phyloP scores from a whole-genome alignment of 2,888 invertebrate species.

The Proisotoma minuta region DNA sequence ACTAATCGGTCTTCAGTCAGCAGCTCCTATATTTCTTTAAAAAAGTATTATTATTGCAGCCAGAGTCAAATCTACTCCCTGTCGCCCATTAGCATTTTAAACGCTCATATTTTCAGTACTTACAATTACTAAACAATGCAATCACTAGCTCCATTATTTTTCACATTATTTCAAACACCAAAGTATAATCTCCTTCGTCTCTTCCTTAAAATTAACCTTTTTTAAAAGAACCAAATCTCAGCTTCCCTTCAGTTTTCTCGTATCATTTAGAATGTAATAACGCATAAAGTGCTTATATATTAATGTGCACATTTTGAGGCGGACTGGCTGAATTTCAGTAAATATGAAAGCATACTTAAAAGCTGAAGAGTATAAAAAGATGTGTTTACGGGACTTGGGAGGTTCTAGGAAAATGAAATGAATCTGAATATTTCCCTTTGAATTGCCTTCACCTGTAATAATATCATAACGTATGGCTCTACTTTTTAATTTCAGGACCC shows the following conservation, averaged over 20 bases:
- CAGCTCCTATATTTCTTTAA: conserved; percentile 10
- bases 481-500: conserved; percentile 6
- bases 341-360: no score
- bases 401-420: conserved; percentile 8
- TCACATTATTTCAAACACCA: conserved; percentile 2
- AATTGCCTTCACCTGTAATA: conserved; percentile 4
- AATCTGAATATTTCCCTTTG: neutral
- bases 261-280: no score
- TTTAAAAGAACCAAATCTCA: no score
- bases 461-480: conserved; percentile 3
- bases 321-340: no score
- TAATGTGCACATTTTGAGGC: no score
- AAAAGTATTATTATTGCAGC: neutral
- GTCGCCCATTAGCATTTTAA: conserved; percentile 12
- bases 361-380: no score
- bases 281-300: no score
- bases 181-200: no score
- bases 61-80: neutral
- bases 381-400: conserved; percentile 32
- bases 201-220: no score
- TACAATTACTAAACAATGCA: conserved; percentile 12
- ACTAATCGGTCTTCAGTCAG: conserved; percentile 39
- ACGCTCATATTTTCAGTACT: conserved; percentile 9
- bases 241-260: no score
- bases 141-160: conserved; percentile 15